Base-by-base conservation (phyloP, 1,140 invertebrate genomes). In the Drosophila ananassae region DNA sequence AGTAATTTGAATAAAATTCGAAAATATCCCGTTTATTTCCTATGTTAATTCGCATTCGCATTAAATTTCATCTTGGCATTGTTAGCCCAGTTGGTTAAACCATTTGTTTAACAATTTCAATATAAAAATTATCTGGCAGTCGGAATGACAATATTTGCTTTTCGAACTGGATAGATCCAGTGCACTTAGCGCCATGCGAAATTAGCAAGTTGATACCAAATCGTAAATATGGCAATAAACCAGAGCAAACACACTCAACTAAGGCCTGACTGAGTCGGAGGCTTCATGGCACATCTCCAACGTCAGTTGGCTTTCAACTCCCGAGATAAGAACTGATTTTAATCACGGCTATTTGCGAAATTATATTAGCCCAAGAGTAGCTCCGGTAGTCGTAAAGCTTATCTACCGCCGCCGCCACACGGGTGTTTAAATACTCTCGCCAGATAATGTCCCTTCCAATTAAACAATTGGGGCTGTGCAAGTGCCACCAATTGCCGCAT, bases 141-240 rank as follows among this genome's bases (percentile, higher is more conserved):
- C 30, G 50, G 28, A 12, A 10, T 30, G 57, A 50, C 50, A 21
- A 59, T 84, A 60, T 85, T 77, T 73, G 46, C 8, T 62, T 69
- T 73, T 82, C 84, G 76, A 87, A 87, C 82, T 87, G 82, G 82
- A 79, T 79, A 68, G 62, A 87, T 89, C 82, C 83, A 87, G 82
- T 83, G 83, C 83, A 73, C 79, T 87, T 87, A 79, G 76, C 80
- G 83, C 72, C 71, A 66, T 51, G 60, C 28, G 34, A 67, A 83
- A 67, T 80, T 72, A 72, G 64, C 52, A 12, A 53, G 25, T 21
- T 39, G 21, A 54, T 73, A 79, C 46, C 73, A 81, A 28, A 78
- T 75, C 47, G 54, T 50, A 56, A 54, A 51, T 50, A 74, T 57
- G 63, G 25, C 67, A 54, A 75, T 78, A 58, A 48, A 44, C 46